Percentiles rank a stretch among this genome's conserved stretches.
phyloP scores from a whole-genome alignment of 1,140 invertebrate genomes.

The Doryteuthis pealeii region DNA sequence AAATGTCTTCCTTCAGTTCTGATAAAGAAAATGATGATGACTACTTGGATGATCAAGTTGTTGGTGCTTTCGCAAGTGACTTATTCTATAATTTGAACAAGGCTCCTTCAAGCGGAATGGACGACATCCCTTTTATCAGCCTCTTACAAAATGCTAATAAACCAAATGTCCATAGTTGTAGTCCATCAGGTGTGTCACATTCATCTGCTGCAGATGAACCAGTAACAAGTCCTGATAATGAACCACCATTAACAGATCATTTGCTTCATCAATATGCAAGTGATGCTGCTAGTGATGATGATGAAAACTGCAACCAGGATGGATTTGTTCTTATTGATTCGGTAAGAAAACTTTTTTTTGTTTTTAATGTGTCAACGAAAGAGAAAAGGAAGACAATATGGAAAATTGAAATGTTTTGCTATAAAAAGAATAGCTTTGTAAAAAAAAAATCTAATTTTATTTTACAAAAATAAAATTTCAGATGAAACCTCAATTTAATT shows the following conservation, averaged over 20 bases:
- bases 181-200: neutral
- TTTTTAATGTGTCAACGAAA: too few species aligned
- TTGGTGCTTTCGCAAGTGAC: constrained; percentile 6
- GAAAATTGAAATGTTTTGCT: too few species aligned
- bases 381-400: too few species aligned
- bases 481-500: too few species aligned
- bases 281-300: neutral
- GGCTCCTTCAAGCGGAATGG: neutral
- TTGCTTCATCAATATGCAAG: neutral
- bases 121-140: constrained; percentile 8
- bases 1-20: neutral
- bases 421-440: too few species aligned
- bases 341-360: neutral
- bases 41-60: neutral
- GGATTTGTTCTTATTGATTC: constrained; percentile 9
- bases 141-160: constrained; percentile 6
- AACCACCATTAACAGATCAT: neutral
- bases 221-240: neutral
- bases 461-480: too few species aligned
- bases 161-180: neutral
- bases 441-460: too few species aligned
- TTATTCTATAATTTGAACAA: constrained; percentile 1
- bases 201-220: neutral
- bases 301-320: constrained; percentile 9
- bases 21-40: constrained; percentile 8